A percentile compares a stretch with the other conserved stretches of the same genome.
phyloP scores from a whole-genome alignment of 2,113 vertebrate genomes.

The Sceloporus tristichus region DNA sequence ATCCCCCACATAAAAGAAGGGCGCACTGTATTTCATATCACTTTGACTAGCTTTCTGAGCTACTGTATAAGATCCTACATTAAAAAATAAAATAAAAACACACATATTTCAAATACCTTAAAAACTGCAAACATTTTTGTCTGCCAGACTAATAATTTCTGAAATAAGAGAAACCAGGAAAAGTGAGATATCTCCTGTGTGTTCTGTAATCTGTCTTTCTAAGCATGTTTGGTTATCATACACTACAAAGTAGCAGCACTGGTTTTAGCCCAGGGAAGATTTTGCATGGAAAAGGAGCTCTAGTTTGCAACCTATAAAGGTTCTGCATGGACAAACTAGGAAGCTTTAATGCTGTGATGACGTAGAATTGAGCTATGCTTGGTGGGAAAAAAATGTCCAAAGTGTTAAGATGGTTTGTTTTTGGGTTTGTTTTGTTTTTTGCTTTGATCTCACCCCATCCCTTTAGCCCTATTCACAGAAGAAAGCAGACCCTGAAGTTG shows the following conservation, averaged over 20 bases:
- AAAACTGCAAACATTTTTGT: background rate
- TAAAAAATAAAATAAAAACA: constrained; percentile 16
- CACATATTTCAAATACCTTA: constrained; percentile 16
- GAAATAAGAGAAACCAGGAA: background rate
- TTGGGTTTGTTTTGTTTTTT: no score
- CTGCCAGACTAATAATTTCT: constrained; percentile 22
- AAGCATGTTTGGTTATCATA: constrained; percentile 16
- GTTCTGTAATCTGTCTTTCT: constrained; percentile 5
- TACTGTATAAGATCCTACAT: background rate
- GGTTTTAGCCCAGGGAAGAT: background rate
- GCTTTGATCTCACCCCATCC: background rate
- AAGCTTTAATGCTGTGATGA: background rate
- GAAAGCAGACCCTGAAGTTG: background rate
- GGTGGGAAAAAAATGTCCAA: background rate
- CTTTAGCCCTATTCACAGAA: background rate
- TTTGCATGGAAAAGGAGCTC: background rate
- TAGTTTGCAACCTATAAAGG: background rate
- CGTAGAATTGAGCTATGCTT: background rate
- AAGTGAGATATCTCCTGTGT: background rate
- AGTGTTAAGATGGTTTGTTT: background rate
- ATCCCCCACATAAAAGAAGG: no score
- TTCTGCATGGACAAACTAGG: background rate
- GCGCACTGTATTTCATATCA: background rate
- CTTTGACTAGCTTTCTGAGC: background rate
- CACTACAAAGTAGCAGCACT: background rate